Conservation (phyloP, 1,140 invertebrate genomes). For the Penaeus chinensis region DNA sequence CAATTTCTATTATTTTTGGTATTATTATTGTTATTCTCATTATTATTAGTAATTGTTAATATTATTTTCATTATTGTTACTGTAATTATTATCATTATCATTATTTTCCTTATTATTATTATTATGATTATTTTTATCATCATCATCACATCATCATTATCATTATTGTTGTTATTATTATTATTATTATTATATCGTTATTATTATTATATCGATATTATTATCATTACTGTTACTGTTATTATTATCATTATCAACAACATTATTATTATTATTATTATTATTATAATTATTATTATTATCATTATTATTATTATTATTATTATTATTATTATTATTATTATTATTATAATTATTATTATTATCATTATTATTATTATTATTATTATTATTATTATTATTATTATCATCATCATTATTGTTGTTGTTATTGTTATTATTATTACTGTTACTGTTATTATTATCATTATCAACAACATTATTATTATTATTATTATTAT, state of each 20-base stretch:
- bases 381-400: background rate
- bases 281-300: conserved; percentile 15
- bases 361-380: conserved; percentile 6
- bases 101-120: no score
- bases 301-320: background rate
- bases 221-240: background rate
- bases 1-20: no score
- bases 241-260: background rate
- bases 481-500: background rate
- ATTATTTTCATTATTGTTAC: no score
- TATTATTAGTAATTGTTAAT: no score
- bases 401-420: background rate
- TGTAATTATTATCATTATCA: no score
- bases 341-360: background rate
- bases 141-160: no score
- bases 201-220: background rate
- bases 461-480: background rate
- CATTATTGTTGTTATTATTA: no score
- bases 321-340: background rate
- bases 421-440: background rate
- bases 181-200: background rate
- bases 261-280: conserved; percentile 7
- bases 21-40: no score
- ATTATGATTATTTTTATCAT: no score
- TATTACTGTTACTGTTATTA: background rate